A percentile compares a stretch with the other conserved stretches of the same genome.
phyloP scores from a whole-genome alignment of 2,888 invertebrate genomes.

The Eurois occulta region DNA sequence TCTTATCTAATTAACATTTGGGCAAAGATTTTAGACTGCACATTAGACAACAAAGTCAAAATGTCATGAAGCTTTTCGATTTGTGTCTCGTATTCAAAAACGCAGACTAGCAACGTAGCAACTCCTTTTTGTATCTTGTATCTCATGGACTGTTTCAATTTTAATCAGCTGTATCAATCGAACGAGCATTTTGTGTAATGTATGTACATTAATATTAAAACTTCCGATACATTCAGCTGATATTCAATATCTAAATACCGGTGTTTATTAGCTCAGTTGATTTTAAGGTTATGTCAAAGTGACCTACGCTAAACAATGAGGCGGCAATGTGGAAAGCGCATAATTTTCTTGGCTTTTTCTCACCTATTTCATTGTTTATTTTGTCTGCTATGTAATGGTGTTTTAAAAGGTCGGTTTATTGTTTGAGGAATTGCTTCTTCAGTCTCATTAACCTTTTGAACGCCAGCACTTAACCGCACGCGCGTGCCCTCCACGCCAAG shows the following conservation, averaged over 20 bases:
- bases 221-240: slow-evolving; percentile 45
- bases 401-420: slow-evolving; percentile 19
- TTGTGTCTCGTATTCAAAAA: slow-evolving; percentile 12
- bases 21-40: slow-evolving; percentile 2
- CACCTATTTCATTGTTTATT: slow-evolving; percentile 44
- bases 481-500: too few species aligned
- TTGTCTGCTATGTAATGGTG: slow-evolving; percentile 18
- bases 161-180: slow-evolving; percentile 52
- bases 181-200: neutral
- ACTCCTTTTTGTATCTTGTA: neutral
- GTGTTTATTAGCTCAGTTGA: slow-evolving; percentile 52
- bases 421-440: slow-evolving; percentile 16
- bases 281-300: slow-evolving; percentile 62
- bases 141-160: slow-evolving; percentile 4
- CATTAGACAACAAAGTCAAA: slow-evolving; percentile 30
- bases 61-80: slow-evolving; percentile 22
- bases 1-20: slow-evolving; percentile 16
- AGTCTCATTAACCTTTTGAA: too few species aligned
- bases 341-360: slow-evolving; percentile 41
- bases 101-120: slow-evolving; percentile 3
- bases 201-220: slow-evolving; percentile 32
- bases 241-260: slow-evolving; percentile 22
- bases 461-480: too few species aligned
- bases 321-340: slow-evolving; percentile 44
- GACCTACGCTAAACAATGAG: slow-evolving; percentile 48